Percentiles rank a stretch among this genome's conserved stretches.
phyloP scores from a whole-genome alignment of 2,113 vertebrate genomes.

The Sebastes schlegelii region DNA sequence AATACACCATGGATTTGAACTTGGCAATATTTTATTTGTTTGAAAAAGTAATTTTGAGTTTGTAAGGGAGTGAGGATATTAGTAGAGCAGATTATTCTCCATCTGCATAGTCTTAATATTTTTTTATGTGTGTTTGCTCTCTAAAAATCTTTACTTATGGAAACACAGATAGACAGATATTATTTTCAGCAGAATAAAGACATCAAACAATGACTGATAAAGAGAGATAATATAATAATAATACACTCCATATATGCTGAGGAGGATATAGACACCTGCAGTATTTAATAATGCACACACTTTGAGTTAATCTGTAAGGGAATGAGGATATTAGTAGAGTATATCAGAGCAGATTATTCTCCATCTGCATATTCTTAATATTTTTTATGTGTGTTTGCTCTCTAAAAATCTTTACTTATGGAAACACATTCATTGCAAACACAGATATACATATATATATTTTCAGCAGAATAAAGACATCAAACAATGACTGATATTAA shows the following conservation, averaged over 20 bases:
- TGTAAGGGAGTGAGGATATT: neutral
- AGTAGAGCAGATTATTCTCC: neutral
- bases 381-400: neutral
- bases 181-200: constrained; percentile 4
- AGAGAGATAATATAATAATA: neutral
- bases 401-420: neutral
- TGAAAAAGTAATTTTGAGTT: neutral
- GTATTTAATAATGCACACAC: no score
- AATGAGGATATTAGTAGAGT: neutral
- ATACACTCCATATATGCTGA: no score
- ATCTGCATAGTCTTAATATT: neutral
- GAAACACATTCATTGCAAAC: neutral
- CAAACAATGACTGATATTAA: neutral
- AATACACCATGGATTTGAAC: neutral
- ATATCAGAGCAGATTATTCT: neutral
- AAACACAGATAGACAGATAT: neutral
- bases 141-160: neutral
- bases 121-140: neutral
- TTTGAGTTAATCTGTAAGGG: neutral
- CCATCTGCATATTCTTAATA: neutral
- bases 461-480: constrained; percentile 8
- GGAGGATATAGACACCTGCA: no score
- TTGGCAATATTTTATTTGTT: neutral
- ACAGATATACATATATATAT: neutral
- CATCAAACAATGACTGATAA: neutral